Evolutionary conservation across 2,888 invertebrate species (phyloP).

Genomic region (Chaetogeoica ovagalla): DNA sequence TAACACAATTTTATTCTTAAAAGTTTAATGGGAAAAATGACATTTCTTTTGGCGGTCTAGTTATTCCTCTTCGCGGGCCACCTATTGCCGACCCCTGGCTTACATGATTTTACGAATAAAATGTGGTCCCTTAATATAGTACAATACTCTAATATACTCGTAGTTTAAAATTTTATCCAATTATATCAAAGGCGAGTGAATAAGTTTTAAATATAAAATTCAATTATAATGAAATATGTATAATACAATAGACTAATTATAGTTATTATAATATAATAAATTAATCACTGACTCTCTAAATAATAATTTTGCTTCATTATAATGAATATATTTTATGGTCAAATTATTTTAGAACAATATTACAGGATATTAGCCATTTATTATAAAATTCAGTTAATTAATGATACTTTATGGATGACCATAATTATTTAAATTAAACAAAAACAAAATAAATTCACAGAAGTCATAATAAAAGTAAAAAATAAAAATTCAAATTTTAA

Average conservation of each 20-base stretch:
- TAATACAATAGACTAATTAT: no score
- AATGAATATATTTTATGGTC: background rate
- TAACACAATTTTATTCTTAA: no score
- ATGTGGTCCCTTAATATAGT: no score
- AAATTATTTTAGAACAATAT: slow-evolving; percentile 38
- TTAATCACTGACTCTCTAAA: background rate
- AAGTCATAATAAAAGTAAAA: slow-evolving; percentile 17
- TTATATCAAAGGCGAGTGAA: background rate
- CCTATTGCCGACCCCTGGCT: no score
- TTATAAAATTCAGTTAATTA: slow-evolving; percentile 29
- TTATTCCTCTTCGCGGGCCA: no score
- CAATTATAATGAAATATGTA: background rate
- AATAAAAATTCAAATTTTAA: slow-evolving; percentile 26
- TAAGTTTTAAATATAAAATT: background rate
- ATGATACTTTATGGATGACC: slow-evolving; percentile 11
- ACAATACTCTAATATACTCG: no score
- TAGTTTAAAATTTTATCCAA: no score
- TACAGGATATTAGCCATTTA: slow-evolving; percentile 28
- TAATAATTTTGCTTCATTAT: background rate
- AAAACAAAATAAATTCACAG: slow-evolving; percentile 35
- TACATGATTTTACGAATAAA: no score
- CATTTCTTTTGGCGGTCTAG: no score
- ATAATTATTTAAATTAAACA: slow-evolving; percentile 33
- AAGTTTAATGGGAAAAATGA: no score
- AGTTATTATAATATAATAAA: background rate